A percentile compares a stretch with the other conserved stretches of the same genome.
Conservation (phyloP, 2,113 vertebrate genomes). For the Microtus oregoni region DNA sequence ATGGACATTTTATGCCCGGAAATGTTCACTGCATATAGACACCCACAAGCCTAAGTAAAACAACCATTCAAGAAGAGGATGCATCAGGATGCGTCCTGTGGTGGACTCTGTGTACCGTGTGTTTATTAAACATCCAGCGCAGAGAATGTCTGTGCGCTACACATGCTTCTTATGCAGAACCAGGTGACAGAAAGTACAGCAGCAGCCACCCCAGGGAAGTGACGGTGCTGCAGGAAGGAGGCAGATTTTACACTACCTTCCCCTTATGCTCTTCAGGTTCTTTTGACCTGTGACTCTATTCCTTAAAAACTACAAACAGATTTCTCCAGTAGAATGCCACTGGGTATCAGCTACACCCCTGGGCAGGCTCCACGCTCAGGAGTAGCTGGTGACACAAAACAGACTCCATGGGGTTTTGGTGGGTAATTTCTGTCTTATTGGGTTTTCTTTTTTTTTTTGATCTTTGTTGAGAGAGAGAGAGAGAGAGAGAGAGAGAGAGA, state of each 20-base stretch:
- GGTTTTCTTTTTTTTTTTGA: background rate
- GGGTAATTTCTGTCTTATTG: background rate
- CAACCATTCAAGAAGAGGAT: background rate
- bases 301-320: conserved; percentile 1
- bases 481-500: background rate
- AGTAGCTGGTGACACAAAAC: background rate
- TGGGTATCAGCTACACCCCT: background rate
- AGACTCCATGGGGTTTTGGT: background rate
- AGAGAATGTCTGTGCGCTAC: background rate
- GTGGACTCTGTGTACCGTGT: background rate
- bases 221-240: background rate
- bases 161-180: background rate
- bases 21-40: background rate
- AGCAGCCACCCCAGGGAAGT: no score
- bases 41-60: background rate
- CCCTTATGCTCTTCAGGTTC: background rate
- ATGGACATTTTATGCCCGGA: background rate
- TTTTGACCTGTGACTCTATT: background rate
- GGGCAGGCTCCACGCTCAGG: background rate
- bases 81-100: rapidly evolving
- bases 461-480: background rate
- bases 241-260: background rate
- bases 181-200: background rate
- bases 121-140: background rate
- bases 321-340: background rate